Evolutionary conservation across 2,888 invertebrate species (phyloP), one percentile per base, ranked within the genome.

Genomic region (Deilephila elpenor): DNA sequence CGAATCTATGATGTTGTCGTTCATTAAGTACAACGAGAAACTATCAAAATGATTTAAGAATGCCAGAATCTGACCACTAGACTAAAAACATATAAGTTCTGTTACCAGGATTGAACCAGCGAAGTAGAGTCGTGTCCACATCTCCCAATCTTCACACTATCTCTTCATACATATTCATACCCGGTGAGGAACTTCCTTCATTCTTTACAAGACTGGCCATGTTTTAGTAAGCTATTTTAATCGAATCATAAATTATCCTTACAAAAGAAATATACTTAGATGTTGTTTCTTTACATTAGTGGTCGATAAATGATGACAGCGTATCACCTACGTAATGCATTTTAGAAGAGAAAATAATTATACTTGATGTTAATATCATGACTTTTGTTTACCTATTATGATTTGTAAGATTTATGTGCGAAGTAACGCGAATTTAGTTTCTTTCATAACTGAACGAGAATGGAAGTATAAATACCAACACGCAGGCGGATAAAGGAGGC

Each of bases 281-380:
- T 56, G n/a, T n/a, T 56, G 11, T 5, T 6, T 56, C 56, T 56
- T 17, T 56, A n/a, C n/a, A n/a, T 56, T 56, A 0, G 17, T 17
- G n/a, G n/a, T 56, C 19, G n/a, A n/a, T 19, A n/a, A n/a, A 56
- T 56, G 5, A 56, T 19, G 6, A 56, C 56, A 56, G 6, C 56
- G 56, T 56, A 17, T 44, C 56, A 56, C 56, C 56, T 56, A 56
- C 56, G 56, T 56, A 56, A 56, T 56, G 56, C n/a, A n/a, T 56
- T 56, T 56, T 19, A 5, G n/a, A 56, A 56, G 56, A 56, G 56
- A 56, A 56, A 56, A 56, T 56, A 56, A 56, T 56, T 56, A 56
- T n/a, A 56, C 56, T 19, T 56, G 14, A 56, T 56, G 56, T 56
- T 19, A 17, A 56, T 56, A n/a, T 19, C 19, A 56, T 56, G 56